Evolutionary conservation across 2,797 vertebrate genomes (phyloP).

Genomic region (Chanos chanos): DNA sequence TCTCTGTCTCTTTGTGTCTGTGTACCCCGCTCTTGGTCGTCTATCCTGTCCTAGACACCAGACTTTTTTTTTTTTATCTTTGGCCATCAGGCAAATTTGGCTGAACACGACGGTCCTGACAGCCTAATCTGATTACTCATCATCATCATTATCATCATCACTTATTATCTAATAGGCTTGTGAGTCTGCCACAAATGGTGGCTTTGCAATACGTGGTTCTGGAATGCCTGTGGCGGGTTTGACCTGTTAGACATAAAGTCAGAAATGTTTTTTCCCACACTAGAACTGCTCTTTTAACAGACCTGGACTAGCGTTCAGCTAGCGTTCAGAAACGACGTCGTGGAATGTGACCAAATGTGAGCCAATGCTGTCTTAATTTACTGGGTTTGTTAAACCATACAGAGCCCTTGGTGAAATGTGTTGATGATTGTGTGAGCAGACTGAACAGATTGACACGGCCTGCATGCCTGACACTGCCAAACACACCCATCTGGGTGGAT

Average conservation of each 20-base stretch:
- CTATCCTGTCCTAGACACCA: neutral
- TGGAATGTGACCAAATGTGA: too few relatives aligned
- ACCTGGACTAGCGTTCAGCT: neutral
- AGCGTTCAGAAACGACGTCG: too few relatives aligned
- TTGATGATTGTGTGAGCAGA: slow-evolving; percentile 17
- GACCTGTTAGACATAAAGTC: too few relatives aligned
- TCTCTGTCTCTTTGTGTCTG: neutral
- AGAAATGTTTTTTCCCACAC: too few relatives aligned
- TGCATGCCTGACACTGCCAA: slow-evolving; percentile 21
- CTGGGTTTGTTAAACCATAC: slow-evolving; percentile 10
- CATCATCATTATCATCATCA: too few relatives aligned
- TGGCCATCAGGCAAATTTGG: too few relatives aligned
- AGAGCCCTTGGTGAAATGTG: neutral
- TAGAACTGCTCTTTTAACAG: too few relatives aligned
- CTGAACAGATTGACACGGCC: slow-evolving; percentile 40
- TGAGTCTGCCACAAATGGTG: neutral
- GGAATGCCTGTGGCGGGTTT: too few relatives aligned
- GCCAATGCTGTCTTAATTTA: too few relatives aligned
- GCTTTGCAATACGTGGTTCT: too few relatives aligned
- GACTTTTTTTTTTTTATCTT: neutral
- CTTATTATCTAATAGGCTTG: neutral
- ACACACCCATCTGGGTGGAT: slow-evolving; percentile 33
- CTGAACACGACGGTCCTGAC: too few relatives aligned
- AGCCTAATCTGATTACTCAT: neutral
- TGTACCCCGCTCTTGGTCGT: neutral